Conservation (phyloP, 92 coral and sea anemone genomes). For the Isaurus tuberculatus region DNA sequence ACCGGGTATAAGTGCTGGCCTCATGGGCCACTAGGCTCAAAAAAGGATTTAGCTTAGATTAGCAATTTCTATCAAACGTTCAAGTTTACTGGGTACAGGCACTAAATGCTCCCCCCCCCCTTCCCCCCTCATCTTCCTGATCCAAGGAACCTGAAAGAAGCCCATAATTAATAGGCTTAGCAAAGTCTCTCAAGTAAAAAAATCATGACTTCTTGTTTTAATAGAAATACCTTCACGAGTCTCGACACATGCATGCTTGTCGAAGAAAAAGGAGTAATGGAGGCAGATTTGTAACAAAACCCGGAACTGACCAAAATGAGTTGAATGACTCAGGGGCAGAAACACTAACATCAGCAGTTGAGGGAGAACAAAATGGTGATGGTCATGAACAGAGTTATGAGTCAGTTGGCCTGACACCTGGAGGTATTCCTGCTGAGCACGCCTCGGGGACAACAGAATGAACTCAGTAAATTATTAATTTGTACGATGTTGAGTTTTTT, state of each 20-base stretch:
- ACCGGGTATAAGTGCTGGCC: no score
- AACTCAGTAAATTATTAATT: background rate
- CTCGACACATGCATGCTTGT: slow-evolving; percentile 99
- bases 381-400: slow-evolving; percentile 40
- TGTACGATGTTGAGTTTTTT: slow-evolving; percentile 10
- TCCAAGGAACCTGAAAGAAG: no score
- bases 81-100: no score
- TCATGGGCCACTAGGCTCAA: no score
- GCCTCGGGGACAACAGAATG: slow-evolving; percentile 30
- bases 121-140: no score
- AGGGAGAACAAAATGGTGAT: slow-evolving; percentile 31
- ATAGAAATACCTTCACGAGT: slow-evolving; percentile 99
- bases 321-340: slow-evolving; percentile 19
- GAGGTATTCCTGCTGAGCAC: slow-evolving; percentile 25
- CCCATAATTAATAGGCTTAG: no score
- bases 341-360: slow-evolving; percentile 16
- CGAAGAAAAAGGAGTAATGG: slow-evolving; percentile 96
- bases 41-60: no score
- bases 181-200: background rate
- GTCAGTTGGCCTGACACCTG: slow-evolving; percentile 20
- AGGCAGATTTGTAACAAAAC: slow-evolving; percentile 96
- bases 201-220: background rate
- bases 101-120: no score
- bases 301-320: slow-evolving; percentile 29
- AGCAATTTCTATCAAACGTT: no score